These are phyloP conservation scores for Caretta caretta DNA, from an alignment of 2,113 vertebrate genomes.

Conservation along the genomic window DNA sequence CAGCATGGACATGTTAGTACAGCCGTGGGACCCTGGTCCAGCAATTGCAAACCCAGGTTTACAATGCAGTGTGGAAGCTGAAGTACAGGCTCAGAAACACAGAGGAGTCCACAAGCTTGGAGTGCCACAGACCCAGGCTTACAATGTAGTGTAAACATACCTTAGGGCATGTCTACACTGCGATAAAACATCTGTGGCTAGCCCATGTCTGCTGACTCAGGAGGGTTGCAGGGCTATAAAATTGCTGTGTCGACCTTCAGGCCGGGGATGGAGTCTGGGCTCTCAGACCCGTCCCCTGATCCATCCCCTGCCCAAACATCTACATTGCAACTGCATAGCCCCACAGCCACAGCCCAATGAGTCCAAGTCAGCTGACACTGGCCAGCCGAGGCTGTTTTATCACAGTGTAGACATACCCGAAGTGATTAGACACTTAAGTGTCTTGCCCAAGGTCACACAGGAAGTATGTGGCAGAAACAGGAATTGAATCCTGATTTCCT, in stretches of 20 bases:
- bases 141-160: not conserved
- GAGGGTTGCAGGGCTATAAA: no score
- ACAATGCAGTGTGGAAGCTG: not conserved
- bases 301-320: no score
- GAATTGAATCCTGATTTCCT: not conserved
- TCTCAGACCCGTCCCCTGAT: no score
- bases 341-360: not conserved
- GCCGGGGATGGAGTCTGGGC: not conserved
- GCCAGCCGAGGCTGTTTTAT: not conserved
- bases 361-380: not conserved
- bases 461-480: not conserved
- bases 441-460: not conserved
- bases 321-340: not conserved
- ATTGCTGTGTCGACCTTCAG: not conserved
- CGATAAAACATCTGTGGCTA: not conserved
- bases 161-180: not conserved
- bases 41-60: not conserved
- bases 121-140: not conserved
- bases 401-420: not conserved
- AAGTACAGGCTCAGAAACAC: not conserved
- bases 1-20: not conserved
- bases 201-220: not conserved
- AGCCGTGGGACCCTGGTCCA: not conserved
- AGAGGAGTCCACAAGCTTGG: no score
- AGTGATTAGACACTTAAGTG: rapidly evolving